Percentiles rank a stretch among this genome's conserved stretches.
phyloP scores from a whole-genome alignment of 2,888 invertebrate species.

The Keiferia lycopersicella region DNA sequence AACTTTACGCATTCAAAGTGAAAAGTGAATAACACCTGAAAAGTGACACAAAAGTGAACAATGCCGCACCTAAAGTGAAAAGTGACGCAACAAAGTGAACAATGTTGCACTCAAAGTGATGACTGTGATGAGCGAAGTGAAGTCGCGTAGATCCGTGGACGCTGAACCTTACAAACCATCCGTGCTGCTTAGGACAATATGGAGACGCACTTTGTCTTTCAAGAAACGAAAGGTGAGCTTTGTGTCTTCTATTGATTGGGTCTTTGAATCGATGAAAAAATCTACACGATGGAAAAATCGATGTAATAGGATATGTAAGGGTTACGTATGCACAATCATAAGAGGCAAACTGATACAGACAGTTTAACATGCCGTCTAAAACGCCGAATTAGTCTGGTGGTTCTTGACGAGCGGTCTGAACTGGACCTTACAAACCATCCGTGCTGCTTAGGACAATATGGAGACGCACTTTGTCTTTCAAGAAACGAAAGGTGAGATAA shows the following conservation, averaged over 20 bases:
- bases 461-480: constrained; percentile 68
- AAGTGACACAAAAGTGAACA: constrained; percentile 24
- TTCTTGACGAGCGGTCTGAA: too few species aligned
- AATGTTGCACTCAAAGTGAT: constrained; percentile 46
- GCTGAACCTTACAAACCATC: constrained; percentile 58
- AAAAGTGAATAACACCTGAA: constrained; percentile 6
- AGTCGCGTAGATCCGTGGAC: constrained; percentile 47
- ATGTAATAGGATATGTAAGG: too few species aligned
- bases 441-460: constrained; percentile 67
- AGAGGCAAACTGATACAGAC: too few species aligned
- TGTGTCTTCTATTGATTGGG: too few species aligned
- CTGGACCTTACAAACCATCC: constrained; percentile 58
- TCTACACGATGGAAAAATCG: too few species aligned
- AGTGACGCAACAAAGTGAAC: constrained; percentile 29
- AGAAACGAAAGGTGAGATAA: constrained; percentile 70
- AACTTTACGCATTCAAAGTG: neutral
- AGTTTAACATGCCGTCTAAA: too few species aligned
- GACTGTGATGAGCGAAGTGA: constrained; percentile 73
- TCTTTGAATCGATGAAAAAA: too few species aligned
- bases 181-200: constrained; percentile 64
- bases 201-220: constrained; percentile 68
- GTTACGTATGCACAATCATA: too few species aligned
- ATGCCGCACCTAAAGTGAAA: constrained; percentile 23
- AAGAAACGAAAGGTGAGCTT: constrained; percentile 66
- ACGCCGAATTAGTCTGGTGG: too few species aligned